Conservation (phyloP, 2,888 invertebrate species). For the Conops quadrifasciatus region DNA sequence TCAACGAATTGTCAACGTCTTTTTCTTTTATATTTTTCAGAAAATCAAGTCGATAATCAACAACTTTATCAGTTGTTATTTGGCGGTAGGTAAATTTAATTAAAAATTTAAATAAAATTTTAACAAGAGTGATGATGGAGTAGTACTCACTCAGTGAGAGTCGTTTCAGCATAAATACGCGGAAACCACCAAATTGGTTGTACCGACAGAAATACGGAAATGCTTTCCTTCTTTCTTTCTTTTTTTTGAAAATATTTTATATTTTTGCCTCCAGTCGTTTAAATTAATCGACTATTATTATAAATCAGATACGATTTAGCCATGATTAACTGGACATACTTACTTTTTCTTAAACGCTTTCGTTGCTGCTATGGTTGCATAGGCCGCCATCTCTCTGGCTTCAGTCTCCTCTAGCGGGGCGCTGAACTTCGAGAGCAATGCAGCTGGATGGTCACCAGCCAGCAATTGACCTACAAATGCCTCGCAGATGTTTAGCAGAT, state of each 20-base stretch:
- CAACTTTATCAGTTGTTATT: not conserved
- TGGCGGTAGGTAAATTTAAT: not conserved
- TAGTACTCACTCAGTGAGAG: too few relatives aligned
- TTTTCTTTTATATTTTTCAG: too few relatives aligned
- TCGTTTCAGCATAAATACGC: too few relatives aligned
- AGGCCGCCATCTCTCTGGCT: constrained; percentile 61
- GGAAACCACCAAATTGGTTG: not conserved
- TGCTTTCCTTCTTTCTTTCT: not conserved
- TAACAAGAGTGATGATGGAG: too few relatives aligned
- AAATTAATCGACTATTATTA: too few relatives aligned
- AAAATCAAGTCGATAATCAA: too few relatives aligned
- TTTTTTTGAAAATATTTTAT: too few relatives aligned
- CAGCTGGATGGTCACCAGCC: constrained; percentile 62
- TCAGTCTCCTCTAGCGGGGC: constrained; percentile 57
- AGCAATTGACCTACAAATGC: constrained; percentile 58
- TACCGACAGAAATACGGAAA: constrained; percentile 12
- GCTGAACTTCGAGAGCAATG: constrained; percentile 62
- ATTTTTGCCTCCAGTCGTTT: too few relatives aligned
- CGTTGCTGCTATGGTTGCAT: constrained; percentile 62
- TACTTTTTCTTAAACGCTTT: constrained; percentile 65
- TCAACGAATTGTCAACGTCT: constrained; percentile 25
- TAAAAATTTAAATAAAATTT: too few relatives aligned
- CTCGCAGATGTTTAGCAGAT: not conserved
- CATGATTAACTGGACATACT: too few relatives aligned
- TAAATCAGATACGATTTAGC: too few relatives aligned